Conservation (phyloP, 2,888 invertebrate genomes). For the Dicranocentrus wangi region DNA sequence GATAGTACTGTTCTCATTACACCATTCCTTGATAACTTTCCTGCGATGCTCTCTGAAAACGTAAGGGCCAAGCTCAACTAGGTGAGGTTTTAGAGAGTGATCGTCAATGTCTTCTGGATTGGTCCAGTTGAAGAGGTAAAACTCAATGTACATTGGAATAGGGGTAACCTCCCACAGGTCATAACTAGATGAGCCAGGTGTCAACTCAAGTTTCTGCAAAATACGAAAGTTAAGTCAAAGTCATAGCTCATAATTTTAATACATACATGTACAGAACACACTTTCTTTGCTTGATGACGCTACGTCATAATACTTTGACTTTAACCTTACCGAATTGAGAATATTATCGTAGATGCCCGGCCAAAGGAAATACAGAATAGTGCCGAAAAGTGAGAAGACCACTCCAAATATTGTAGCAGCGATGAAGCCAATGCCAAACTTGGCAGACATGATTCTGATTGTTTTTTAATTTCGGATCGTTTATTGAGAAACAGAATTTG, state of each 20-base stretch:
- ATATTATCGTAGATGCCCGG: not conserved
- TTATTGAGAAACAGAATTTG: no score
- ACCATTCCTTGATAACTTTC: constrained; percentile 80
- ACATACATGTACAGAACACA: no score
- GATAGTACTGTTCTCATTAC: constrained; percentile 81
- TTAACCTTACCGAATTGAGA: not conserved
- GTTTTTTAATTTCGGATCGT: no score
- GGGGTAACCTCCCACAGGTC: constrained; percentile 87
- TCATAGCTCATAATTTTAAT: no score
- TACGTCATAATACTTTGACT: no score
- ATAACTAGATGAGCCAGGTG: constrained; percentile 80
- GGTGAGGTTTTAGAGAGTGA: constrained; percentile 74
- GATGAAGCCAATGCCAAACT: constrained; percentile 71
- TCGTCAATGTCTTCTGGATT: constrained; percentile 81
- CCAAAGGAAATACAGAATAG: not conserved
- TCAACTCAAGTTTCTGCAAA: constrained; percentile 80
- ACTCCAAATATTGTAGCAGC: not conserved
- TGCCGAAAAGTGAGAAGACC: not conserved
- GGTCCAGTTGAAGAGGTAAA: constrained; percentile 86
- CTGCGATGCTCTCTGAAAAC: constrained; percentile 78
- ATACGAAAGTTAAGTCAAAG: no score
- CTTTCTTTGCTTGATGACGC: no score
- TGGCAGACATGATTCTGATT: not conserved
- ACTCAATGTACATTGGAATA: constrained; percentile 86
- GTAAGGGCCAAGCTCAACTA: constrained; percentile 80